These are phyloP conservation scores for Tetramorium bicarinatum DNA, from an alignment of 2,888 invertebrate genomes.

Conservation along the genomic window DNA sequence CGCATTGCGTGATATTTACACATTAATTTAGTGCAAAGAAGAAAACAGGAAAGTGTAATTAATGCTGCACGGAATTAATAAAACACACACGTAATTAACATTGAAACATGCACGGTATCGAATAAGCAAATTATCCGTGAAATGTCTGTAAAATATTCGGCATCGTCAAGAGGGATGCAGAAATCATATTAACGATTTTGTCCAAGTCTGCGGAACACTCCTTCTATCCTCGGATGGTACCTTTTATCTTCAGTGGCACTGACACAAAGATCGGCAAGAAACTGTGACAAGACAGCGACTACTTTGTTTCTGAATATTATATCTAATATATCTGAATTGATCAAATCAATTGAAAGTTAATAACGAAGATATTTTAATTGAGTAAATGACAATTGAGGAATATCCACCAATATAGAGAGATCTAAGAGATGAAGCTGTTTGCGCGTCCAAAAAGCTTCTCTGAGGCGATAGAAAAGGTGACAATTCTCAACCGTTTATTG, in stretches of 20 bases:
- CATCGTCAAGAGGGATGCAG: background rate
- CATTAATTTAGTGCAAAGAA: background rate
- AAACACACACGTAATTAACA: background rate
- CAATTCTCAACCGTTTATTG: background rate
- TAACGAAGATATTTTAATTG: background rate
- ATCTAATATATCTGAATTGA: background rate
- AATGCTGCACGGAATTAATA: background rate
- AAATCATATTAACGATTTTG: background rate
- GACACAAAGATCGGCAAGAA: background rate
- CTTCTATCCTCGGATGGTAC: too few relatives aligned
- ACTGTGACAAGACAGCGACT: background rate
- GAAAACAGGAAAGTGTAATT: background rate
- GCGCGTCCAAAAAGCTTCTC: background rate
- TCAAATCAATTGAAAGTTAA: background rate
- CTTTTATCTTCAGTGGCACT: too few relatives aligned
- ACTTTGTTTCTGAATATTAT: background rate
- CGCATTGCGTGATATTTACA: background rate
- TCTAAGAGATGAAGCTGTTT: conserved; percentile 29
- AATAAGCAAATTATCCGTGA: background rate
- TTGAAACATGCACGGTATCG: background rate
- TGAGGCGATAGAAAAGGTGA: background rate
- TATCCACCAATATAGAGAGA: background rate
- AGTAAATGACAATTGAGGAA: background rate
- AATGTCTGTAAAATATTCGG: background rate
- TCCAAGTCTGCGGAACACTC: too few relatives aligned